Evolutionary conservation across 2,113 vertebrate genomes (phyloP), one percentile per base, ranked within the genome.

Genomic region (Gopherus evgoodei): DNA sequence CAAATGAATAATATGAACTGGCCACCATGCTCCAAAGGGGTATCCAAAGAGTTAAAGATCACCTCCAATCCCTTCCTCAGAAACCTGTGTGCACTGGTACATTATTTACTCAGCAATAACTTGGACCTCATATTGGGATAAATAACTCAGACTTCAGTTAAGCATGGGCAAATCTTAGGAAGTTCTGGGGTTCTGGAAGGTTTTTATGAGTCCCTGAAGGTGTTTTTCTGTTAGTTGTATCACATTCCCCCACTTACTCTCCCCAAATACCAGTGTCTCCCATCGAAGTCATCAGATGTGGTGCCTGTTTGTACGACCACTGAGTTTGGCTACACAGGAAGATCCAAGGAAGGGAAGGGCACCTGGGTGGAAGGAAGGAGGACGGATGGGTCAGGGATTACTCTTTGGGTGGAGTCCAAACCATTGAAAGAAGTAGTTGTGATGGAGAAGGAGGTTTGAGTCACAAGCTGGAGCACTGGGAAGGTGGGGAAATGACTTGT

Each of bases 381-480:
- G 85, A 86, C 31, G 27, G 0, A 80, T 90, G 2, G 25, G 50
- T 82, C 87, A 76, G 25, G 52, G 35, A 52, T 86, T 93, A 91
- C n/a, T 89, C 44, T 79, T 1, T 82, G 62, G 17, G 42, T 35
- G 9, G 76, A 11, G 72, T 76, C 72, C 24, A 24, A 29, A 54
- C 25, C 56, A 10, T 86, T 56, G 42, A 47, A 4, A 0, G 62
- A 96, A 21, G 62, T 44, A 53, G 83, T 25, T 94, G 62, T 42
- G 93, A 44, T 82, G 65, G 62, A 86, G 56, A 91, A 82, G 44
- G 47, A 79, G 17, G 2, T 83, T 94, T 91, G 83, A 90, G 50
- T 93, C 90, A 44, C 50, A 76, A 13, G 59, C 81, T 85, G 81
- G 50, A 95, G 84, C 31, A 92, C 92, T 12, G 84, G 75, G 49